phyloP scores from a whole-genome alignment of 30 jellyfish, hydroid and myxozoan species.

The Hydractinia echinata region DNA sequence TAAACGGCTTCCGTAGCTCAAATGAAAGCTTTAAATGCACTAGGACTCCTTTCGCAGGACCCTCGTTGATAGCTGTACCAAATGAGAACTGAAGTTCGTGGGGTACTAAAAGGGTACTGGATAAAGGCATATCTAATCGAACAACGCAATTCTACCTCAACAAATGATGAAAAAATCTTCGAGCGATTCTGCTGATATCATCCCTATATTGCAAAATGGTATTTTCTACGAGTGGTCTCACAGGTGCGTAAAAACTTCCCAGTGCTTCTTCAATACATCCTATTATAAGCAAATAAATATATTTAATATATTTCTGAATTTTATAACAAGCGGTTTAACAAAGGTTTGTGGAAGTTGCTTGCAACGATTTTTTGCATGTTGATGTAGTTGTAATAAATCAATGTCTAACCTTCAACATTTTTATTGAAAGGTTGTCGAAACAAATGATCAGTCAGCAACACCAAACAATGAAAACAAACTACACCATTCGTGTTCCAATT shows the following conservation, averaged over 20 bases:
- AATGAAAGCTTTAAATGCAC: too few relatives aligned
- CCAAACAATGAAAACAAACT: slow-evolving; percentile 78
- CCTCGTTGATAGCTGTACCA: too few relatives aligned
- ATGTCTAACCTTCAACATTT: slow-evolving; percentile 65
- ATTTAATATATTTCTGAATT: too few relatives aligned
- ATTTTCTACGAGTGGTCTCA: slow-evolving; percentile 56
- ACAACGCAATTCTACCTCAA: slow-evolving; percentile 52
- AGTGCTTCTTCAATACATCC: slow-evolving; percentile 82
- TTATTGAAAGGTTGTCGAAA: slow-evolving; percentile 54
- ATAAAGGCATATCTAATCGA: too few relatives aligned
- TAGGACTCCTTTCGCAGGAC: too few relatives aligned
- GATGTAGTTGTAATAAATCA: too few relatives aligned
- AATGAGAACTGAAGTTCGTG: too few relatives aligned
- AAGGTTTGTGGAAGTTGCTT: too few relatives aligned
- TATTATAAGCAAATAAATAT: background rate
- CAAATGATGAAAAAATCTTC: slow-evolving; percentile 86
- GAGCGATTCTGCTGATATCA: slow-evolving; percentile 83
- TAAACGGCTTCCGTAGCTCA: too few relatives aligned
- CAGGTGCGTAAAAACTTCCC: slow-evolving; percentile 94
- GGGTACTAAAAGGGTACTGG: too few relatives aligned
- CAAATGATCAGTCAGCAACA: slow-evolving; percentile 59
- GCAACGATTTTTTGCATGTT: too few relatives aligned
- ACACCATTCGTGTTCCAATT: slow-evolving; percentile 78
- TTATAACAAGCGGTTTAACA: too few relatives aligned
- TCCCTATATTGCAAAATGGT: slow-evolving; percentile 65